Percentiles rank a stretch among this genome's conserved stretches.
Evolutionary conservation across 2,113 vertebrate genomes (phyloP).

Genomic region (Clupea harengus): DNA sequence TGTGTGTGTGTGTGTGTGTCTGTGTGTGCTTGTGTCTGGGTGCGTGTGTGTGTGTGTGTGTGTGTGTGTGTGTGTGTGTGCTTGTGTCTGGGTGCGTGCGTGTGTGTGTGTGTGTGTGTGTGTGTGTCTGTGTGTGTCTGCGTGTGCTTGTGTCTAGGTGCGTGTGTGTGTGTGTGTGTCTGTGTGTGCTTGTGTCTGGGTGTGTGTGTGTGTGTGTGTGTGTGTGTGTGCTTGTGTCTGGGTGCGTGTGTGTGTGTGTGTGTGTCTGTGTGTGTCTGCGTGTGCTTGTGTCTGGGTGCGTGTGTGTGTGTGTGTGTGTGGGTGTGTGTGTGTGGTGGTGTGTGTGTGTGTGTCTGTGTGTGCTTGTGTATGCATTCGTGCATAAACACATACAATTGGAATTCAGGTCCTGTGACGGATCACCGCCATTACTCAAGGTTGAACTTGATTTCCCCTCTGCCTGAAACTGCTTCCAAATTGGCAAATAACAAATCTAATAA

Average conservation of each 20-base stretch:
- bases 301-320: background rate
- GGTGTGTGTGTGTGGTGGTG: background rate
- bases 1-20: background rate
- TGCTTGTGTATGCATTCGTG: background rate
- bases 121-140: too few relatives aligned
- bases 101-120: too few relatives aligned
- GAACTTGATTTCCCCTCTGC: conserved; percentile 12
- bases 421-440: conserved; percentile 5
- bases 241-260: too few relatives aligned
- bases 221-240: background rate
- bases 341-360: background rate
- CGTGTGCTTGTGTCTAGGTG: background rate
- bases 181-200: background rate
- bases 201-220: too few relatives aligned
- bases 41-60: too few relatives aligned
- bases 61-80: background rate
- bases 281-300: background rate
- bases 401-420: conserved; percentile 2
- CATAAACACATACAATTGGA: background rate
- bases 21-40: background rate
- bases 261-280: background rate
- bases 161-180: too few relatives aligned
- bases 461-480: background rate
- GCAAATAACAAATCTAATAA: background rate
- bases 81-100: background rate